phyloP scores from a whole-genome alignment of 1,140 invertebrate species.

The Pseudomyrmex sp. region DNA sequence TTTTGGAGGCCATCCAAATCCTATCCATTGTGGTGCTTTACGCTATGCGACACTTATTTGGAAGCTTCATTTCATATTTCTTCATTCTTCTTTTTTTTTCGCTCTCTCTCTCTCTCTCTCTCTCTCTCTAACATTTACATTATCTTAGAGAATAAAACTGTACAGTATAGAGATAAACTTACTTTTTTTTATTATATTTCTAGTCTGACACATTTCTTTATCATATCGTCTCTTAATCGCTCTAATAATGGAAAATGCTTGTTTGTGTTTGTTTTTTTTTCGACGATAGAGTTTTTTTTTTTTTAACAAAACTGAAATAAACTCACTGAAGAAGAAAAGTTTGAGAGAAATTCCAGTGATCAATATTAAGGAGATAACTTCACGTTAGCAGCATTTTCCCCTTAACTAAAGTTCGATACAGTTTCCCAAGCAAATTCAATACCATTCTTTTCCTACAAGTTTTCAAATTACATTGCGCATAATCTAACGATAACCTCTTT shows the following conservation, averaged over 20 bases:
- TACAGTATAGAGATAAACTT: not conserved
- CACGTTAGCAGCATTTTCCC: slow-evolving; percentile 30
- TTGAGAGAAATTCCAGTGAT: slow-evolving; percentile 47
- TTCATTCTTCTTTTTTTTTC: not conserved
- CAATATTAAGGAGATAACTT: slow-evolving; percentile 62
- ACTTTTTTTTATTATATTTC: too few relatives aligned
- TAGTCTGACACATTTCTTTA: too few relatives aligned
- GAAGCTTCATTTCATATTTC: slow-evolving; percentile 36
- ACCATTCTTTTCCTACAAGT: slow-evolving; percentile 25
- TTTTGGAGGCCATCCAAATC: slow-evolving; percentile 84
- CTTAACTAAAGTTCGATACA: slow-evolving; percentile 45
- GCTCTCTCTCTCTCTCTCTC: not conserved
- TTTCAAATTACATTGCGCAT: slow-evolving; percentile 32
- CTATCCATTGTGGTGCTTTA: slow-evolving; percentile 82
- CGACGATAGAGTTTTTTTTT: slow-evolving; percentile 4
- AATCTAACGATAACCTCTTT: not conserved
- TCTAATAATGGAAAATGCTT: too few relatives aligned
- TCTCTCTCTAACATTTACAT: not conserved
- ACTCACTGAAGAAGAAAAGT: not conserved
- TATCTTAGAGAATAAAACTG: slow-evolving; percentile 1
- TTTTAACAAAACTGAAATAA: slow-evolving; percentile 25
- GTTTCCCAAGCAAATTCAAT: slow-evolving; percentile 15
- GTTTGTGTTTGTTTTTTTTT: too few relatives aligned
- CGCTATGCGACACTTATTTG: slow-evolving; percentile 41
- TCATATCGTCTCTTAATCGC: too few relatives aligned